Base-by-base conservation (phyloP, 2,888 invertebrate genomes). In the Amphipyra tragopoginis region DNA sequence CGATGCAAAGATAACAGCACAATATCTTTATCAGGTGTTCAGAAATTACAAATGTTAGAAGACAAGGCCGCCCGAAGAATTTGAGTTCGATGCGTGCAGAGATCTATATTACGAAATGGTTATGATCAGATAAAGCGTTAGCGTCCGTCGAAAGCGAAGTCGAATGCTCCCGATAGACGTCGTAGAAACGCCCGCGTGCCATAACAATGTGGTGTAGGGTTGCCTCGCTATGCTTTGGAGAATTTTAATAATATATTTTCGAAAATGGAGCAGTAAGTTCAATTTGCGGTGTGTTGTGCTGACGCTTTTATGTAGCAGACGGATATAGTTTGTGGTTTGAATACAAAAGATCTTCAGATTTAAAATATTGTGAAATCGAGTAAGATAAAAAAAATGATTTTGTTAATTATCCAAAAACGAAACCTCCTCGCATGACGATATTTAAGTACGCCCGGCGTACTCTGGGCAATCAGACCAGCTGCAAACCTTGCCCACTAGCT, bases 71-170 rank as follows among this genome's bases (percentile, higher is more conserved):
- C 77, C 81, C 42, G 73, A 87, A 85, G 85, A 87, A 87, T 87
- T 86, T 84, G 81, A 74, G 85, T 83, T 82, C 82, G 76, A 90
- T 88, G 86, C 89, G 88, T 85, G 83, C 84, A 77, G 76, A 86
- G 83, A 82, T 86, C 83, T 77, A 72, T 83, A 83, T 93, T 92
- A 89, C 89, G 89, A 89, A 91, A 93, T 80, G 61, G 66, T 61
- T 77, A 54, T 61, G 87, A 93, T 93, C 92, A 90, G 93, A 94
- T 93, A 93, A 88, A 83, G 80, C 72, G 85, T 82, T 82, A 29
- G 29, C 75, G 80, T 80, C 78, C 81, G 80, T 83, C 83, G 89
- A 90, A 88, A 88, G 87, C 83, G 86, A 88, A 83, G 75, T 77
- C 75, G 72, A 68, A 79, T 81, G 81, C 86, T 85, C 82, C 85